Evolutionary conservation across 2,888 invertebrate species (phyloP).

Genomic region (Heliconius cydno): DNA sequence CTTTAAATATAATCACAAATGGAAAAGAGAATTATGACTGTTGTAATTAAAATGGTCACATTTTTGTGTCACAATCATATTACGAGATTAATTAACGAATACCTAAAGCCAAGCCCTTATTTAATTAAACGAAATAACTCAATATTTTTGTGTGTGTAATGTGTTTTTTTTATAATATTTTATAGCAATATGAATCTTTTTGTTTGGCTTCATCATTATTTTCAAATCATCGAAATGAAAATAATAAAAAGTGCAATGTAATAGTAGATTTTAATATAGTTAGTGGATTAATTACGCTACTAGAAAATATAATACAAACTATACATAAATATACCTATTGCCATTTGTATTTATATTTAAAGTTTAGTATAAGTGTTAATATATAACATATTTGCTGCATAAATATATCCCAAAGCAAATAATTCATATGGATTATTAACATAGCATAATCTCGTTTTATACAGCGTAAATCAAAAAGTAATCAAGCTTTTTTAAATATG

Average conservation of each 20-base stretch:
- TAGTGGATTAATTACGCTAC: no score
- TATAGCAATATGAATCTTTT: background rate
- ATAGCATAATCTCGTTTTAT: background rate
- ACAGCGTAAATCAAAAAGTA: conserved; percentile 2
- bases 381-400: no score
- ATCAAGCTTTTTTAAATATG: conserved; percentile 4
- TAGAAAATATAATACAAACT: no score
- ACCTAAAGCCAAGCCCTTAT: conserved; percentile 19
- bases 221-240: background rate
- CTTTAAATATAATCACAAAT: conserved; percentile 19
- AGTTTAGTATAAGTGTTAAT: no score
- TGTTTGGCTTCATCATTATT: background rate
- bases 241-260: background rate
- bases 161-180: background rate
- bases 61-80: conserved; percentile 20
- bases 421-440: background rate
- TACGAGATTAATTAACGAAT: conserved; percentile 12
- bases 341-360: no score
- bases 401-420: background rate
- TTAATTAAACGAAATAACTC: conserved; percentile 20
- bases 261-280: background rate
- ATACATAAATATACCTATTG: no score
- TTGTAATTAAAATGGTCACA: conserved; percentile 17
- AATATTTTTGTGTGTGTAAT: background rate
- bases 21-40: conserved; percentile 7